phyloP scores from a whole-genome alignment of 2,888 invertebrate species.

The Plusia festucae region DNA sequence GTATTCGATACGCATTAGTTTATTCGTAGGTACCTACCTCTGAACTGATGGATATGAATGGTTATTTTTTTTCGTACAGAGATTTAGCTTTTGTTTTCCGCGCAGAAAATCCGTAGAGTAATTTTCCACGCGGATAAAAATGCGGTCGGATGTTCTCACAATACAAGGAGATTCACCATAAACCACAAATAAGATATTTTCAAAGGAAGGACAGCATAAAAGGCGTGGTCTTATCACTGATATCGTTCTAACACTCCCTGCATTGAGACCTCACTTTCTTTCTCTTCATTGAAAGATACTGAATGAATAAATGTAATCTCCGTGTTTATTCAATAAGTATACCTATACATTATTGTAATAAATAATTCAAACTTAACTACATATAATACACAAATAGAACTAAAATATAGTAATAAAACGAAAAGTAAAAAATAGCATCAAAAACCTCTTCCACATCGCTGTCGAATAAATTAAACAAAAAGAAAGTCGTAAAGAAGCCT shows the following conservation, averaged over 20 bases:
- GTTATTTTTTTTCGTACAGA: neutral
- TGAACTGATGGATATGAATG: neutral
- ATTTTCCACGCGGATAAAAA: neutral
- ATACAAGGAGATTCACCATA: neutral
- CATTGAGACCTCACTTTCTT: neutral
- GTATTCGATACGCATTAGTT: constrained; percentile 14
- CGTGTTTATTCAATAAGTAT: too few relatives aligned
- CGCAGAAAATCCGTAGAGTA: neutral
- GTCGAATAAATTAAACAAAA: too few relatives aligned
- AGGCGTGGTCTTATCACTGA: neutral
- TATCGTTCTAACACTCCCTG: neutral
- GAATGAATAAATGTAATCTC: too few relatives aligned
- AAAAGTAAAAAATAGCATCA: too few relatives aligned
- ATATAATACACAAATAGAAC: too few relatives aligned
- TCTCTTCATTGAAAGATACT: neutral
- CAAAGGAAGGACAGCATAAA: neutral
- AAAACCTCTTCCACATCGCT: too few relatives aligned
- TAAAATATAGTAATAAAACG: too few relatives aligned
- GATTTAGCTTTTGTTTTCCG: neutral
- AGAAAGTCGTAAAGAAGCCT: too few relatives aligned
- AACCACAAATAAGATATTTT: constrained; percentile 5
- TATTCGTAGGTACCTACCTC: too few relatives aligned
- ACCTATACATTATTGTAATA: too few relatives aligned
- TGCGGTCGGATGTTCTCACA: neutral
- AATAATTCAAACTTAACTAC: too few relatives aligned